Conservation (phyloP, 2,113 vertebrate species). For the Theropithecus gelada region DNA sequence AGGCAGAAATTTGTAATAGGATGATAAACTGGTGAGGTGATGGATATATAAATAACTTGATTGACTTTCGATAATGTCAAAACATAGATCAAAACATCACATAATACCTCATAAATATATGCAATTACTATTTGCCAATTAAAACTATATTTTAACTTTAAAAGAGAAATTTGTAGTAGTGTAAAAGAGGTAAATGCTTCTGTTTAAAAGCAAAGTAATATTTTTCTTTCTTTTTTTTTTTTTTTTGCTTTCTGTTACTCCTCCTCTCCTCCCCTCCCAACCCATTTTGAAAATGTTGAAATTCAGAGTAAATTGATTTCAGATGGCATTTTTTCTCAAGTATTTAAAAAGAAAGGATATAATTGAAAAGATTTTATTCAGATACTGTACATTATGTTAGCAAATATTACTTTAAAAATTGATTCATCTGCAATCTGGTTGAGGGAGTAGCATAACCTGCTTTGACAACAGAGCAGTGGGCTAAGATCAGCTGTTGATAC, state of each 20-base stretch:
- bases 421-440: neutral
- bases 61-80: neutral
- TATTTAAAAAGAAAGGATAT: neutral
- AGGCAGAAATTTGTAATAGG: slow-evolving; percentile 25
- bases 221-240: neutral
- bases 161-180: slow-evolving; percentile 8
- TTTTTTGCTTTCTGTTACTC: neutral
- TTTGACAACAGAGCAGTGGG: neutral
- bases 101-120: neutral
- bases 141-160: neutral
- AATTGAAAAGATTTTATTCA: slow-evolving; percentile 2
- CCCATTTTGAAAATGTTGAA: neutral
- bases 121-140: neutral
- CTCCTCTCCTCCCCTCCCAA: neutral
- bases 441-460: neutral
- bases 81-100: neutral
- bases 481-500: neutral
- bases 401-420: neutral
- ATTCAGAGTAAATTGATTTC: slow-evolving; percentile 54
- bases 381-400: neutral
- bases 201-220: neutral
- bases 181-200: neutral
- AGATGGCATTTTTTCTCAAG: neutral
- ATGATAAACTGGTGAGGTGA: neutral
- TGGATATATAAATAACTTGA: neutral